Percentiles rank a stretch among this genome's conserved stretches.
Conservation (phyloP, 2,797 vertebrate species). For the Brachyalestes nurse region DNA sequence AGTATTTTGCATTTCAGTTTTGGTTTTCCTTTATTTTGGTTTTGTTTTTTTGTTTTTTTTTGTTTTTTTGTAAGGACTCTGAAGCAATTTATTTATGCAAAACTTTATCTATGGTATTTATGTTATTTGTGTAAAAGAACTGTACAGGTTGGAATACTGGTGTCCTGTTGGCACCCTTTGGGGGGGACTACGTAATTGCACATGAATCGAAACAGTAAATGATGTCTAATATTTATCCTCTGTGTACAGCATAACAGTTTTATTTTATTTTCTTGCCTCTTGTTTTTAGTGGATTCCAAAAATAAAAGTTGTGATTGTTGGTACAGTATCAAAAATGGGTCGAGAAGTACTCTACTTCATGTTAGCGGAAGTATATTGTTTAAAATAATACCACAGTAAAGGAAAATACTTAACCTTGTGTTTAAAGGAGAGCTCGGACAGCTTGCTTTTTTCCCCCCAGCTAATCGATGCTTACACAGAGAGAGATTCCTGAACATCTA, state of each 20-base stretch:
- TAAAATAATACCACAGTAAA: neutral
- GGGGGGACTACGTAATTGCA: conserved; percentile 61
- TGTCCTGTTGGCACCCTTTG: conserved; percentile 52
- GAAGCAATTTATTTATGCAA: conserved; percentile 67
- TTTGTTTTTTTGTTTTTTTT: conserved; percentile 28
- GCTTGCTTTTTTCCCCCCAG: neutral
- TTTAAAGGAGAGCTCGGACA: conserved; percentile 21
- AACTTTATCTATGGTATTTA: conserved; percentile 65
- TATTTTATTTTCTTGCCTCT: conserved; percentile 31
- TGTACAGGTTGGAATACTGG: conserved; percentile 52
- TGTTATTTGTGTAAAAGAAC: conserved; percentile 57
- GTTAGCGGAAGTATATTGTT: conserved; percentile 18
- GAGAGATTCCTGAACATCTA: conserved; percentile 18
- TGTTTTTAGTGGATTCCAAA: conserved; percentile 31
- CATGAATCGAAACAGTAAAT: conserved; percentile 66
- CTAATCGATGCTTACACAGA: conserved; percentile 13
- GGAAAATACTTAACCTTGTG: conserved; percentile 4
- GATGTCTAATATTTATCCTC: conserved; percentile 63
- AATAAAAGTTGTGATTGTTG: conserved; percentile 40
- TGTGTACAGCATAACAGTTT: conserved; percentile 54
- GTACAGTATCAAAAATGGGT: conserved; percentile 34
- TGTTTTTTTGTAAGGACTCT: conserved; percentile 52
- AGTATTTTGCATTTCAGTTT: conserved; percentile 35
- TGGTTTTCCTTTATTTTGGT: neutral
- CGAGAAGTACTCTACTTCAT: conserved; percentile 3